Percentiles rank a stretch among this genome's conserved stretches.
Evolutionary conservation across 2,797 vertebrate genomes (phyloP).

Genomic region (Zenarchopterus dispar): DNA sequence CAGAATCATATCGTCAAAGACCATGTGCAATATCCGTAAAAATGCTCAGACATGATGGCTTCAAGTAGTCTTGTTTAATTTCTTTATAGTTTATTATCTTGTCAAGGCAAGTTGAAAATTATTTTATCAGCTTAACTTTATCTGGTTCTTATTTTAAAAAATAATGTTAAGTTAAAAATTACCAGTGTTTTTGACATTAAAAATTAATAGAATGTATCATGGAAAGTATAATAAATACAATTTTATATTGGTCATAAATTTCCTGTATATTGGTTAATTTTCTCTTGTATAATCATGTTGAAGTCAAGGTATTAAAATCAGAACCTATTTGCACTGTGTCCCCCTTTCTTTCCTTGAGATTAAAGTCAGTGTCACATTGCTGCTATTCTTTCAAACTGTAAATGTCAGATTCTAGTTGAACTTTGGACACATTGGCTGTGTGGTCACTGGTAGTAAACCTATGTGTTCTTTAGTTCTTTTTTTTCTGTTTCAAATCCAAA

Average conservation of each 20-base stretch:
- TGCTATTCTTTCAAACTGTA: constrained; percentile 5
- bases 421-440: constrained; percentile 12
- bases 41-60: constrained; percentile 78
- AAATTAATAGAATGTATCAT: constrained; percentile 86
- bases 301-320: constrained; percentile 83
- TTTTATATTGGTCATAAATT: constrained; percentile 84
- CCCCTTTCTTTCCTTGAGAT: constrained; percentile 58
- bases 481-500: no score
- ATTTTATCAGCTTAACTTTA: constrained; percentile 71
- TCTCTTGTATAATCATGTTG: constrained; percentile 82
- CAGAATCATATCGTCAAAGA: constrained; percentile 75
- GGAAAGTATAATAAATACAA: constrained; percentile 86
- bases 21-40: constrained; percentile 84
- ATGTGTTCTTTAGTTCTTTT: no score
- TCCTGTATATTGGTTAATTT: constrained; percentile 85
- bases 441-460: no score
- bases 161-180: constrained; percentile 83
- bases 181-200: constrained; percentile 84
- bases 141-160: constrained; percentile 81
- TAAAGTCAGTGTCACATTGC: neutral
- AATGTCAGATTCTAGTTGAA: neutral
- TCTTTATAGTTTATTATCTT: constrained; percentile 81
- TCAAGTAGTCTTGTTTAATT: constrained; percentile 75
- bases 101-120: constrained; percentile 67
- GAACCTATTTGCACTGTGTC: constrained; percentile 74